Evolutionary conservation across 53 echinoderm and acorn worm genomes (phyloP), one percentile per base, ranked within the genome.

Genomic region (Holothuria scabra): DNA sequence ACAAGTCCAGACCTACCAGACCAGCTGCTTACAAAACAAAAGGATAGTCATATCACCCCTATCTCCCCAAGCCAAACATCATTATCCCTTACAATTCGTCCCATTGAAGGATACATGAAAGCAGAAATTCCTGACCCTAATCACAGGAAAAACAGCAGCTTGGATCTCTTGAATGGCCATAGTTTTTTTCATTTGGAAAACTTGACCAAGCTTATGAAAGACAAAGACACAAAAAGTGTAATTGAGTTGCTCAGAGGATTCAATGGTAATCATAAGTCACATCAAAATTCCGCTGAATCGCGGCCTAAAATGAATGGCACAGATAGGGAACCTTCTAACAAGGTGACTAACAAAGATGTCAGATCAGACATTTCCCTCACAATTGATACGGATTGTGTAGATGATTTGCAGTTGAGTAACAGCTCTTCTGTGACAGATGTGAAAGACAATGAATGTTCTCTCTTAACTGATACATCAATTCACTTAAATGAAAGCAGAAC

Each of bases 1-100:
- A 88, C 91, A 24, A 93, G 91, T 68, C 96, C 96, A 33, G 96
- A 90, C 63, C 85, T 95, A 60, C 93, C 93, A 30, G 82, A 81
- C 35, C 78, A 78, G 56, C 78, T 78, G 46, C 72, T 72, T 49
- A 30, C 30, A 20, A 22, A 32, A 56, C 22, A 59, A 19, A 78
- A 78, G 52, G 52, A 52, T 52, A 52, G 8, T 16, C 52, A 14
- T 52, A 20, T 78, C 3, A 19, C 58, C 0, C 58, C 57, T 3
- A 28, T 49, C 31, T 28, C 58, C 30, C 20, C 52, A 32, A 78
- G 28, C 23, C 21, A 57, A 31, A 55, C 52, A 29, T 72, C 72
- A 72, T n/a, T 78, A 29, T 28, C 78, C n/a, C 56, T 31, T 21
- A 57, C 32, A 32, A 49, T 78, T 49, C 78, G 28, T 28, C 56